Conservation (phyloP, 2,888 invertebrate genomes). For the Macroteleia sp. region DNA sequence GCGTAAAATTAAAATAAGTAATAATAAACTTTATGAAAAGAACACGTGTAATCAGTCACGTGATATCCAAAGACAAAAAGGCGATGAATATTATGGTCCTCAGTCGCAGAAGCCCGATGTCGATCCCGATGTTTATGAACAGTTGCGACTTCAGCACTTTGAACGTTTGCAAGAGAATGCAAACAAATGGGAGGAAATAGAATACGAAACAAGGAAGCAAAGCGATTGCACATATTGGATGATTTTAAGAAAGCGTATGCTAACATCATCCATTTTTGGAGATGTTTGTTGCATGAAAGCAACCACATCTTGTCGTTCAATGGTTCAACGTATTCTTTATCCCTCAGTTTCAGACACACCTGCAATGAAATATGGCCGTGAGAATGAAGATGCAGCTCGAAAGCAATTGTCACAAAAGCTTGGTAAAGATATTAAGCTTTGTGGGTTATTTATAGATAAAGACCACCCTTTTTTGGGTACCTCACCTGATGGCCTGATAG, state of each 20-base stretch:
- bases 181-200: constrained; percentile 39
- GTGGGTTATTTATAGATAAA: constrained; percentile 68
- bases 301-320: constrained; percentile 12
- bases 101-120: constrained; percentile 57
- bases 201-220: constrained; percentile 50
- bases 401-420: not conserved
- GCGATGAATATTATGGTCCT: constrained; percentile 58
- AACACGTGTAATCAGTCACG: not conserved
- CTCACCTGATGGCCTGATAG: constrained; percentile 59
- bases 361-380: constrained; percentile 6
- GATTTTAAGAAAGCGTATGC: constrained; percentile 34
- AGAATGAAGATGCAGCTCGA: constrained; percentile 11
- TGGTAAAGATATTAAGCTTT: constrained; percentile 41
- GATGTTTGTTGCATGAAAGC: constrained; percentile 28
- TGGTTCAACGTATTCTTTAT: constrained; percentile 13
- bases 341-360: not conserved
- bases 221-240: constrained; percentile 38
- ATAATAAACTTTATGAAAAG: constrained; percentile 7
- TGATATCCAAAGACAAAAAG: not conserved
- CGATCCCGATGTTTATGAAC: constrained; percentile 15
- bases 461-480: constrained; percentile 33
- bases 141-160: constrained; percentile 28
- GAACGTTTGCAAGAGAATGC: constrained; percentile 42
- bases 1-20: constrained; percentile 6
- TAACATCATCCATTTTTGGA: constrained; percentile 66